Evolutionary conservation across 2,888 invertebrate genomes (phyloP).

Genomic region (Leucophora obtusa): DNA sequence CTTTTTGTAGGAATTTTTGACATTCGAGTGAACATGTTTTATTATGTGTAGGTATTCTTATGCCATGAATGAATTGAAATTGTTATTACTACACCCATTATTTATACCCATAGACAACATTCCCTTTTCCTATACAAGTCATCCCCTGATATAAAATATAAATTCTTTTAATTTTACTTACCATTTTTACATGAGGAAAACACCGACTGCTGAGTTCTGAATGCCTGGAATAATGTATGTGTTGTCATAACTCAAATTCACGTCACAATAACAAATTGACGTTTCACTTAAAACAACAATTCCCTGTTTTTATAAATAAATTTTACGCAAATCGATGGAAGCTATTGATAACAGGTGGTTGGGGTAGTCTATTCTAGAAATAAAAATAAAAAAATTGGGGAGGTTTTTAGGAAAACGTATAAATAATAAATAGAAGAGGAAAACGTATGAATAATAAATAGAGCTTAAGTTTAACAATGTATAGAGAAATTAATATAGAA

Average conservation of each 20-base stretch:
- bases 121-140: not conserved
- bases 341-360: slow-evolving; percentile 14
- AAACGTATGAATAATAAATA: too few species aligned
- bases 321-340: not conserved
- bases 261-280: slow-evolving; percentile 24
- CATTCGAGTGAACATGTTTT: too few species aligned
- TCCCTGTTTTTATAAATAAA: not conserved
- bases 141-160: not conserved
- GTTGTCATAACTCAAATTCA: slow-evolving; percentile 52
- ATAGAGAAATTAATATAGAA: slow-evolving; percentile 15
- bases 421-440: not conserved
- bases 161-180: not conserved
- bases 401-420: not conserved
- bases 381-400: not conserved
- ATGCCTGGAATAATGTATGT: slow-evolving; percentile 43
- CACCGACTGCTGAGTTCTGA: slow-evolving; percentile 7
- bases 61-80: too few species aligned
- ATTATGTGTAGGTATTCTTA: too few species aligned
- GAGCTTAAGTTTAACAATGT: not conserved
- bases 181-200: not conserved
- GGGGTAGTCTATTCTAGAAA: not conserved
- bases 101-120: too few species aligned
- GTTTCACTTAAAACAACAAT: not conserved
- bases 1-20: too few species aligned
- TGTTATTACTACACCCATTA: not conserved